Conservation (phyloP, 2,888 invertebrate genomes). For the Barypeithes pellucidus region DNA sequence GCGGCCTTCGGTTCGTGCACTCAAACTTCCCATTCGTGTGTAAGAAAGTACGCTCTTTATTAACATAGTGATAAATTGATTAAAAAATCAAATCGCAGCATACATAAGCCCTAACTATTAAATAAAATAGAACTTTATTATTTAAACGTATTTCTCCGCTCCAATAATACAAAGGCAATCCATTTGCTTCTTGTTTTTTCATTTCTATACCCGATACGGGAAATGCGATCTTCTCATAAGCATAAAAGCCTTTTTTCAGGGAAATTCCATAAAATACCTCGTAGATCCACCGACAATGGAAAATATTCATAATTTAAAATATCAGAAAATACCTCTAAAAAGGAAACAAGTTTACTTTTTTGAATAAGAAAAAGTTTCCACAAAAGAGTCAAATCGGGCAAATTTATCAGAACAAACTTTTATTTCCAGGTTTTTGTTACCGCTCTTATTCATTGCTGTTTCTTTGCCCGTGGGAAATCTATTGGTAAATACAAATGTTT, state of each 20-base stretch:
- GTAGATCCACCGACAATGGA: conserved; percentile 1
- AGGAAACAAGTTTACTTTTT: conserved; percentile 4
- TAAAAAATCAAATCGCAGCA: no score
- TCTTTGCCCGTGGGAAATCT: conserved; percentile 25
- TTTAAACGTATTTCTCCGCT: no score
- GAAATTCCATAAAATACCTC: conserved; percentile 24
- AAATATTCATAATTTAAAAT: conserved; percentile 16
- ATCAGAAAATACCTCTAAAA: conserved; percentile 13
- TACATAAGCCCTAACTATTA: no score
- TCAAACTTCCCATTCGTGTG: no score
- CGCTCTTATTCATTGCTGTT: conserved; percentile 16
- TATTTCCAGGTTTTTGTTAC: conserved; percentile 22
- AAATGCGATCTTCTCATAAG: neutral
- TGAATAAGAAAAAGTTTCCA: conserved; percentile 12
- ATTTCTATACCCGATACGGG: neutral
- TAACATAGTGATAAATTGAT: no score
- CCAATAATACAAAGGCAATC: neutral
- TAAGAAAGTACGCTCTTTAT: no score
- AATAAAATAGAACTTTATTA: no score
- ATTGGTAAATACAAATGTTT: conserved; percentile 15
- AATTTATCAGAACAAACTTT: conserved; percentile 23
- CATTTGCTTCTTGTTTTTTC: neutral
- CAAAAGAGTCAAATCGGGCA: conserved; percentile 20
- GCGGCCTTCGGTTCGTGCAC: no score
- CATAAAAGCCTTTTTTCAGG: neutral